Evolutionary conservation across 2,113 vertebrate species (phyloP).

Genomic region (Podilymbus podiceps): DNA sequence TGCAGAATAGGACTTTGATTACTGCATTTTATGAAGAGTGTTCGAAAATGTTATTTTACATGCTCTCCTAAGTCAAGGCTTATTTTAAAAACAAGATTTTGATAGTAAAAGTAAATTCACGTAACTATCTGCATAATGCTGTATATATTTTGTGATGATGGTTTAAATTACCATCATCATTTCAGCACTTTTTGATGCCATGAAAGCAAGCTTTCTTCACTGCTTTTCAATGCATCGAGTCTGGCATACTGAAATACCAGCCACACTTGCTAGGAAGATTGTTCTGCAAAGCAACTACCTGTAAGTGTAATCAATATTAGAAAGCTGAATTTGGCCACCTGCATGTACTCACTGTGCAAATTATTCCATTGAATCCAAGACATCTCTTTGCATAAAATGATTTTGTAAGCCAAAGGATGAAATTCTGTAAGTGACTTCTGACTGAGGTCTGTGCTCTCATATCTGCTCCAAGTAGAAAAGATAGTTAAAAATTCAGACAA

Average conservation of each 20-base stretch:
- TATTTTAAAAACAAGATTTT: slow-evolving; percentile 46
- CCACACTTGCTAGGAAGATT: background rate
- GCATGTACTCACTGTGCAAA: background rate
- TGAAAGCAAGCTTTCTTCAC: slow-evolving; percentile 49
- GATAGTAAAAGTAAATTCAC: slow-evolving; percentile 50
- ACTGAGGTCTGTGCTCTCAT: background rate
- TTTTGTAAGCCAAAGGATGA: background rate
- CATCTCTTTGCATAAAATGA: background rate
- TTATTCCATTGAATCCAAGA: background rate
- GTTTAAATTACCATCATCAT: slow-evolving; percentile 41
- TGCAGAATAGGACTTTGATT: background rate
- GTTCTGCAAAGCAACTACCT: background rate
- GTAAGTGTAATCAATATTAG: background rate
- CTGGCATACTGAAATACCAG: background rate
- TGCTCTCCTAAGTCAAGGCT: background rate
- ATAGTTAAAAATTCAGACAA: slow-evolving; percentile 2
- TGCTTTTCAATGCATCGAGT: background rate
- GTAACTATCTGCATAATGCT: slow-evolving; percentile 8
- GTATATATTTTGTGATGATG: slow-evolving; percentile 31
- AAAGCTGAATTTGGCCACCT: background rate
- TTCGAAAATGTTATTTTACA: slow-evolving; percentile 24
- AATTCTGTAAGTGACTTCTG: background rate
- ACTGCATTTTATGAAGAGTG: background rate
- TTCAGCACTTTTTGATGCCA: background rate
- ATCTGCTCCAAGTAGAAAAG: background rate